These are phyloP conservation scores for Sebastes ruberrimus DNA, from an alignment of 2,797 vertebrate genomes.

Conservation along the genomic window DNA sequence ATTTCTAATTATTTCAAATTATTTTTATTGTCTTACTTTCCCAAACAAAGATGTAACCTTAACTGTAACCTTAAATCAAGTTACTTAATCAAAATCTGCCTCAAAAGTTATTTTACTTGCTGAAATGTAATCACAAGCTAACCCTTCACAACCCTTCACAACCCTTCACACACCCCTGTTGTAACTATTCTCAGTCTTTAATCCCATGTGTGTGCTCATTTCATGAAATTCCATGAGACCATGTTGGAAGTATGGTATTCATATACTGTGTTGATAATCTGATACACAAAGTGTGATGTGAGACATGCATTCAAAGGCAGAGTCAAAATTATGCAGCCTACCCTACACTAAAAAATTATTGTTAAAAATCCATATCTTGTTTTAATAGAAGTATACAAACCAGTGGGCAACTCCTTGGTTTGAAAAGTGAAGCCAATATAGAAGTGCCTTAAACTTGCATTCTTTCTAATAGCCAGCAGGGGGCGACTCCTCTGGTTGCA, in stretches of 20 bases:
- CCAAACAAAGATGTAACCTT: slow-evolving; percentile 27
- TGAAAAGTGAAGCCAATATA: too few relatives aligned
- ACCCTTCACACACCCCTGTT: background rate
- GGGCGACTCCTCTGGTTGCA: too few relatives aligned
- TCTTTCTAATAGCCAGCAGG: too few relatives aligned
- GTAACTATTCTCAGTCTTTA: background rate
- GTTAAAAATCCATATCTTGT: too few relatives aligned
- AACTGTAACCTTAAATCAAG: slow-evolving; percentile 35
- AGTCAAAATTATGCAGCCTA: accelerated
- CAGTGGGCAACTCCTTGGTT: too few relatives aligned
- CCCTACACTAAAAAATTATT: background rate
- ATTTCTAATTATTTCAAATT: slow-evolving; percentile 33
- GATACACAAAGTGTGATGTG: background rate
- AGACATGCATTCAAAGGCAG: background rate
- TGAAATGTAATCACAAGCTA: slow-evolving; percentile 22
- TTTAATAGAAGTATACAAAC: background rate
- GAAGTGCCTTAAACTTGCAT: too few relatives aligned
- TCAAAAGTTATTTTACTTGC: slow-evolving; percentile 48
- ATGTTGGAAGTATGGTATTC: background rate
- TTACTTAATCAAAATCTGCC: slow-evolving; percentile 17
- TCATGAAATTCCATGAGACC: background rate
- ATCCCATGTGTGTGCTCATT: background rate
- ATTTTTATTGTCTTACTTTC: slow-evolving; percentile 17
- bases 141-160: background rate
- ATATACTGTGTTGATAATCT: background rate